These are phyloP conservation scores for Ladona fulva DNA, from an alignment of 1,140 invertebrate species.

Conservation along the genomic window DNA sequence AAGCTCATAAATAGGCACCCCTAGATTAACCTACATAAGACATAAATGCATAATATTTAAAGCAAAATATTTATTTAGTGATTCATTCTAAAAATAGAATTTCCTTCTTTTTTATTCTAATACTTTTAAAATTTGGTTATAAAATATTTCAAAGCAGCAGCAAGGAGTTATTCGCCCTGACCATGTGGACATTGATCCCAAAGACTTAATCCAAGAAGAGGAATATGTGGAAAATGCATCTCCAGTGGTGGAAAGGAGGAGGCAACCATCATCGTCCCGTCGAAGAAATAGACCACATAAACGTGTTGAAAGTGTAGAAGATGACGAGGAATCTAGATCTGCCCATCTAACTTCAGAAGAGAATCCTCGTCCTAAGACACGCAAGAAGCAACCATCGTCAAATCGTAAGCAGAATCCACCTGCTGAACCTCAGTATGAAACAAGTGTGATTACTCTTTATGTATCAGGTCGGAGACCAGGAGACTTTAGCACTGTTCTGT, in stretches of 20 bases:
- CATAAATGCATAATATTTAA: no score
- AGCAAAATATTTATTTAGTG: no score
- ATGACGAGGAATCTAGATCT: background rate
- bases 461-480: conserved; percentile 77
- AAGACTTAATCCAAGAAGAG: background rate
- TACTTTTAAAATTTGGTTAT: no score
- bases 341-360: background rate
- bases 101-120: no score
- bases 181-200: background rate
- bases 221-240: background rate
- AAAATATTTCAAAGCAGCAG: conserved; percentile 30
- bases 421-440: conserved; percentile 37
- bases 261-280: background rate
- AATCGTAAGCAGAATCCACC: conserved; percentile 28
- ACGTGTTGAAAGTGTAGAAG: background rate
- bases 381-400: conserved; percentile 24
- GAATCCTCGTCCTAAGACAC: conserved; percentile 21
- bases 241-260: background rate
- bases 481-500: conserved; percentile 82
- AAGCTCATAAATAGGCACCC: no score
- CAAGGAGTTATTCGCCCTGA: conserved; percentile 25
- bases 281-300: background rate
- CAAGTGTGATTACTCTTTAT: conserved; percentile 76
- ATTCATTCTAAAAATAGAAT: no score
- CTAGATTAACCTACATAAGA: no score